Conservation (phyloP, 2,888 invertebrate species). For the Xestia ashworthii region DNA sequence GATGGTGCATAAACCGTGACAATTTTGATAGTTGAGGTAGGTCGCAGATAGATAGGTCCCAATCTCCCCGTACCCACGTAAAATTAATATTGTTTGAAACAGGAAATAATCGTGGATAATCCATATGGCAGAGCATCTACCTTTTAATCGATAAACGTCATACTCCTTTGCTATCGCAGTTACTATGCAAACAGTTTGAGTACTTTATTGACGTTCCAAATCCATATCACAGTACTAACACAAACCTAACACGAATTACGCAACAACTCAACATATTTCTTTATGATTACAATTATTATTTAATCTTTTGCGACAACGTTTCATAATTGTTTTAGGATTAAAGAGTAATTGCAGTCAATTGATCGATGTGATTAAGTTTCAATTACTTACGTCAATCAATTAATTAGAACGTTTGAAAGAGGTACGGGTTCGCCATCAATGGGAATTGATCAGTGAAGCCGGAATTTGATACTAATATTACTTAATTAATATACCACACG, state of each 20-base stretch:
- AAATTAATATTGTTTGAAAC: neutral
- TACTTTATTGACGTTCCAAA: constrained; percentile 42
- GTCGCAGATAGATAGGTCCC: neutral
- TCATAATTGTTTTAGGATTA: constrained; percentile 20
- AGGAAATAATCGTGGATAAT: constrained; percentile 17
- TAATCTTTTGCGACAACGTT: constrained; percentile 20
- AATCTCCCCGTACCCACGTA: neutral
- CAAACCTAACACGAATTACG: constrained; percentile 21
- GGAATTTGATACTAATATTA: neutral
- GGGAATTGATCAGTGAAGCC: neutral
- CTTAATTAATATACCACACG: neutral
- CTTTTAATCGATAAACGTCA: constrained; percentile 19
- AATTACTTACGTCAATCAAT: neutral
- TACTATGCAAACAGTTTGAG: constrained; percentile 25
- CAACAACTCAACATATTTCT: constrained; percentile 43
- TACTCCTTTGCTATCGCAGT: constrained; percentile 31
- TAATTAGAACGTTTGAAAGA: neutral
- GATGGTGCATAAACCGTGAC: too few relatives aligned
- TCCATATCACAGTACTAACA: constrained; percentile 29
- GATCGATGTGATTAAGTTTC: neutral
- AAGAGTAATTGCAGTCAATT: neutral
- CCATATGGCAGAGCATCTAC: constrained; percentile 1
- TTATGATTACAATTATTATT: constrained; percentile 22
- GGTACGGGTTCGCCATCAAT: neutral
- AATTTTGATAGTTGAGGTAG: neutral